Percentiles rank a stretch among this genome's conserved stretches.
phyloP scores from a whole-genome alignment of 2,113 vertebrate species.

The Numida meleagris region DNA sequence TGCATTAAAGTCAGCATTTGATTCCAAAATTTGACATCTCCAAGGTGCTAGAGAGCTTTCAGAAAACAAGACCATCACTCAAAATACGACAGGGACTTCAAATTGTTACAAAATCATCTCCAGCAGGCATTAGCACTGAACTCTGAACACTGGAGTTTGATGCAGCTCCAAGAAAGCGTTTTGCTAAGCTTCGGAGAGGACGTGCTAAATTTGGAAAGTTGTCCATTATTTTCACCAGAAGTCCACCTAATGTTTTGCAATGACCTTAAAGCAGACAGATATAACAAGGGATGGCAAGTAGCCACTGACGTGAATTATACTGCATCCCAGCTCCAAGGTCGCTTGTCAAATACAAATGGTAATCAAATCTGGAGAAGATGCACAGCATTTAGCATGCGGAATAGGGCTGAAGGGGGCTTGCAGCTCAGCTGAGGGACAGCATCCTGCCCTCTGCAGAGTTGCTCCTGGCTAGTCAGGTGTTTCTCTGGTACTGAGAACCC shows the following conservation, averaged over 20 bases:
- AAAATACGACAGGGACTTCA: slow-evolving; percentile 36
- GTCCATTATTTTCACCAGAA: slow-evolving; percentile 43
- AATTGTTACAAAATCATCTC: slow-evolving; percentile 46
- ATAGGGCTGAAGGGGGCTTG: not conserved
- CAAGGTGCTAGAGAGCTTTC: slow-evolving; percentile 43
- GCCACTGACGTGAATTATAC: not conserved
- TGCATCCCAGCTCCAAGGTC: not conserved
- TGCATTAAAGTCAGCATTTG: not conserved
- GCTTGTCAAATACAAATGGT: not conserved
- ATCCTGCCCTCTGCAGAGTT: not conserved
- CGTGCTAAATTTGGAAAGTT: slow-evolving; percentile 38
- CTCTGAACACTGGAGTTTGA: not conserved
- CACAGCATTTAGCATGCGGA: not conserved
- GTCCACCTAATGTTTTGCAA: slow-evolving; percentile 22
- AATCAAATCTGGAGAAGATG: not conserved
- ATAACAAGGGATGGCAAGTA: slow-evolving; percentile 30
- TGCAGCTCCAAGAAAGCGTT: slow-evolving; percentile 42
- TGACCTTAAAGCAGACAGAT: not conserved
- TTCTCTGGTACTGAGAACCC: not conserved
- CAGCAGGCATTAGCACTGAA: slow-evolving; percentile 20
- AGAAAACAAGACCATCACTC: slow-evolving; percentile 65
- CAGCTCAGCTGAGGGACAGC: not conserved
- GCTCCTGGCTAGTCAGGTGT: not conserved
- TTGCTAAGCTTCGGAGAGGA: not conserved
- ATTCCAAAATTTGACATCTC: slow-evolving; percentile 55